These are phyloP conservation scores for Tipula confusa DNA, from an alignment of 2,888 invertebrate genomes.

Conservation along the genomic window DNA sequence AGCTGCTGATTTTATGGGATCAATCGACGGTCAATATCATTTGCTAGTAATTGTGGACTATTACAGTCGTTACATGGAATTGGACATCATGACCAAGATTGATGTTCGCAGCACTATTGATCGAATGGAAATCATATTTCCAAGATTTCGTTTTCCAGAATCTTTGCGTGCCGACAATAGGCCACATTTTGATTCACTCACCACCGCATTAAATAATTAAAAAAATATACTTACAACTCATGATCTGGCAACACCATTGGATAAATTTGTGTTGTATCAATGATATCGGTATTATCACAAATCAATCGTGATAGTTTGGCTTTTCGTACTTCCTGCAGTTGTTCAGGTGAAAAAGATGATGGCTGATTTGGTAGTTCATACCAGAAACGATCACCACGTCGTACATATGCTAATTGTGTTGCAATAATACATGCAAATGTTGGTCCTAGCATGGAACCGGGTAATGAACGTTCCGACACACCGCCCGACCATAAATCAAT, in stretches of 20 bases:
- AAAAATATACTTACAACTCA: constrained; percentile 69
- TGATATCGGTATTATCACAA: constrained; percentile 89
- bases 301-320: constrained; percentile 74
- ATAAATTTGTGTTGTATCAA: constrained; percentile 85
- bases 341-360: constrained; percentile 83
- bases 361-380: constrained; percentile 89
- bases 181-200: too few species aligned
- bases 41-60: too few species aligned
- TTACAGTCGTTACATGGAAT: too few species aligned
- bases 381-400: constrained; percentile 92
- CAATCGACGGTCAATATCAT: too few species aligned
- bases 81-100: too few species aligned
- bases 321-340: constrained; percentile 78
- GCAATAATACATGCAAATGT: constrained; percentile 93
- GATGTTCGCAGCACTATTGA: too few species aligned
- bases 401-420: constrained; percentile 83
- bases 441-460: constrained; percentile 89
- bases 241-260: constrained; percentile 91
- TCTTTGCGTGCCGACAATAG: too few species aligned
- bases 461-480: constrained; percentile 83
- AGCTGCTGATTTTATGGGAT: too few species aligned
- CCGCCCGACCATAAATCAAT: constrained; percentile 95
- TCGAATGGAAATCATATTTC: too few species aligned
- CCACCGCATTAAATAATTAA: background rate
- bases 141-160: too few species aligned